These are phyloP conservation scores for Yponomeuta evonymella DNA, from an alignment of 2,888 invertebrate genomes.

Conservation along the genomic window DNA sequence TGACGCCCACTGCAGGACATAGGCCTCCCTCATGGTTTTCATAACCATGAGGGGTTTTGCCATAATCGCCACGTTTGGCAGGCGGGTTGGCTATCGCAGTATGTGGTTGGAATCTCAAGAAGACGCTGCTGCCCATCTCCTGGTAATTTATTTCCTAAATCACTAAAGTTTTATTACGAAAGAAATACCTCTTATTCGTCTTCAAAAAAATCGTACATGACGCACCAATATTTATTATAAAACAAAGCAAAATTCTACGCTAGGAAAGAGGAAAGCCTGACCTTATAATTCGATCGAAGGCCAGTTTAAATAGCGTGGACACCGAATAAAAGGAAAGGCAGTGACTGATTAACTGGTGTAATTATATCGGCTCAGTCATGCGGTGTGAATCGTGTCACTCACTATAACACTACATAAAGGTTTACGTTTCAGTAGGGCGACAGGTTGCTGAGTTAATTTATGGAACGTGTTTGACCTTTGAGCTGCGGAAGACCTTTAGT, in stretches of 20 bases:
- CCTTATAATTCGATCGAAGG: background rate
- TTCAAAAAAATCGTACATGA: too few relatives aligned
- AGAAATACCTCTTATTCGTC: too few relatives aligned
- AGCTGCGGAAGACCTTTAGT: background rate
- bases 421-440: background rate
- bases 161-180: too few relatives aligned
- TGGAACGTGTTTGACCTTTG: background rate
- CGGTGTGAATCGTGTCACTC: slow-evolving; percentile 1
- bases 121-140: too few relatives aligned
- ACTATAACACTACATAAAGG: background rate
- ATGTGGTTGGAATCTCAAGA: too few relatives aligned
- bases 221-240: too few relatives aligned
- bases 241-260: background rate
- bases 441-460: slow-evolving; percentile 4
- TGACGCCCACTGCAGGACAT: too few relatives aligned
- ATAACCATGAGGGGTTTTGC: too few relatives aligned
- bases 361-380: slow-evolving; percentile 2
- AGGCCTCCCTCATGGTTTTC: too few relatives aligned
- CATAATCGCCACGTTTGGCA: too few relatives aligned
- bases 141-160: too few relatives aligned
- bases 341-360: background rate
- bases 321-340: background rate
- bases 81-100: too few relatives aligned
- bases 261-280: background rate
- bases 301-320: background rate